Base-by-base conservation (phyloP, 2,888 invertebrate genomes). In the Endomychus coccineus region DNA sequence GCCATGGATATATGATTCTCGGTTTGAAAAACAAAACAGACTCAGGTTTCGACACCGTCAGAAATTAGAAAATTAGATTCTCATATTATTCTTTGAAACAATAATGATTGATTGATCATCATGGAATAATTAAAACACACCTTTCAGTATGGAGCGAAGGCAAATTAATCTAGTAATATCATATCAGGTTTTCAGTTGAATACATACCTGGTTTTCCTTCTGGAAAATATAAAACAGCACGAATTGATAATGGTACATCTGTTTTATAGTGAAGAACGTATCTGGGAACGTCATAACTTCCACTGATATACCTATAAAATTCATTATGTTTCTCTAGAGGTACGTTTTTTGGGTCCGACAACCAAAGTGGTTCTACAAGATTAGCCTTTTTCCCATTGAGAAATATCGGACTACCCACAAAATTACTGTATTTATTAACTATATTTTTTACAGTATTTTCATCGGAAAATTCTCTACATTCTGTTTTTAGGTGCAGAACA, bases 381-480 rank as follows among this genome's bases (percentile, higher is more conserved):
- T 97, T 97, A 0, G 84, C 81, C 62, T 81, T 82, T 50, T 83
- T 81, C 40, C 90, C 88, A 66, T 97, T 96, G 13, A 97, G 70
- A 51, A 77, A 83, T 54, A 98, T 91, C 1, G 95, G 89, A 52
- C 87, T 87, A 17, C 92, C 89, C 25, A 98, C 90, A 63, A 97
- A 97, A 66, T 95, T 96, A 63, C 95, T 96, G 70, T 97, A 97
- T 61, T 95, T 95, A 58, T 87, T 84, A 12, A 96, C 86, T 25
- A 96, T 81, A 46, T 73, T 85, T 68, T 81, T 80, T 19, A 96
- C 81, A 12, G 77, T 76, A 5, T 81, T 78, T 53, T 92, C 91
- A 64, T 94, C 90, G 27, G 91, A 75, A 68, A 83, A 97, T 61
- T 94, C 89, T 34, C 90, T 75, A 58, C 83, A 80, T 34, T 95